Evolutionary conservation across 1,140 invertebrate species (phyloP).

Genomic region (Pseudomyrmex cubaensis): DNA sequence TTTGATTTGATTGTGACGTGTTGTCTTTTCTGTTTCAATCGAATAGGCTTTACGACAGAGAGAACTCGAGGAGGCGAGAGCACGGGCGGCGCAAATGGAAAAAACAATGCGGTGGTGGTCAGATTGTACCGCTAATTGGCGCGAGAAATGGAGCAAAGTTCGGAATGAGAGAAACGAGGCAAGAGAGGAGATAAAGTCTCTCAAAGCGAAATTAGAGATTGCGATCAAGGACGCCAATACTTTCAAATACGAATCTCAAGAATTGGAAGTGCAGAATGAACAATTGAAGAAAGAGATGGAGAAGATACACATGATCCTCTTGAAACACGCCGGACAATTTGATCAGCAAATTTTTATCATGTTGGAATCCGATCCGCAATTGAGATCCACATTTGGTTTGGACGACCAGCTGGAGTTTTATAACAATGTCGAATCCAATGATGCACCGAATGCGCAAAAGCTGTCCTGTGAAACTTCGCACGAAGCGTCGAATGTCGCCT

Average conservation of each 20-base stretch:
- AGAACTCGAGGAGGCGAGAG: constrained; percentile 95
- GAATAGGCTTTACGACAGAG: constrained; percentile 88
- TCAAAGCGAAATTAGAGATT: constrained; percentile 92
- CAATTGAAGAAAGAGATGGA: constrained; percentile 93
- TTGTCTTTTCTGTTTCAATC: neutral
- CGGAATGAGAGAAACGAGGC: constrained; percentile 94
- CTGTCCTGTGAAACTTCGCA: constrained; percentile 66
- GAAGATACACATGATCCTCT: constrained; percentile 88
- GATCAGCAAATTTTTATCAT: constrained; percentile 83
- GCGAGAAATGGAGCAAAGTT: constrained; percentile 98
- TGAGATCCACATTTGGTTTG: constrained; percentile 79
- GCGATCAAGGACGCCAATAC: constrained; percentile 91
- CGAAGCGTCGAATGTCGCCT: constrained; percentile 62
- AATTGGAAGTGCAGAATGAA: constrained; percentile 92
- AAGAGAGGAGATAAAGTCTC: constrained; percentile 93
- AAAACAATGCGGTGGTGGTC: constrained; percentile 99
- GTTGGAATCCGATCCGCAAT: constrained; percentile 81
- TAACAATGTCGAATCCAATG: constrained; percentile 76
- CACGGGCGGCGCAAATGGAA: constrained; percentile 97
- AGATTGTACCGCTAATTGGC: constrained; percentile 95
- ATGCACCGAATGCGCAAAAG: constrained; percentile 66
- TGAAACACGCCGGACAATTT: constrained; percentile 90
- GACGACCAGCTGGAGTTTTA: constrained; percentile 82
- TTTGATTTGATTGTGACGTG: neutral
- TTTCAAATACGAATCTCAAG: constrained; percentile 92